A percentile compares a stretch with the other conserved stretches of the same genome.
phyloP scores from a whole-genome alignment of 2,797 vertebrate species.

The Clarias laeviceps region DNA sequence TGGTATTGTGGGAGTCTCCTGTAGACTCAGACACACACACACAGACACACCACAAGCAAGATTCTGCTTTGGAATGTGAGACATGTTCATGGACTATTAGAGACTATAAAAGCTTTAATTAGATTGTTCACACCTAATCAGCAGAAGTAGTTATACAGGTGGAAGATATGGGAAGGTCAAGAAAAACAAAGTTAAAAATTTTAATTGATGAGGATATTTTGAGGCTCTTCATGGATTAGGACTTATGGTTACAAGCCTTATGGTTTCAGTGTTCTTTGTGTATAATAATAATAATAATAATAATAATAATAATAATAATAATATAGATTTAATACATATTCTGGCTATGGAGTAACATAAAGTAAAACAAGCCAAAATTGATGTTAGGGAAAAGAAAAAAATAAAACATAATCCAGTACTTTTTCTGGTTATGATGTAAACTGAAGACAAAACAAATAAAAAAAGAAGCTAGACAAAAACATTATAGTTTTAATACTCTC shows the following conservation, averaged over 20 bases:
- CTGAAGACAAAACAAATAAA: neutral
- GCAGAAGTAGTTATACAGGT: neutral
- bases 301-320: no score
- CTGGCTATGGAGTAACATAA: no score
- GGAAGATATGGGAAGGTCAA: neutral
- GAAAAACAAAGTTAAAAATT: neutral
- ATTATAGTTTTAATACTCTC: neutral
- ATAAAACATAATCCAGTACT: neutral
- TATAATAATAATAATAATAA: no score
- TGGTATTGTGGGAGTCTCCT: neutral
- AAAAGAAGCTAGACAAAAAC: neutral
- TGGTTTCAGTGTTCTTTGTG: neutral
- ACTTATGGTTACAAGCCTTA: neutral
- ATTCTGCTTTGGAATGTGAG: constrained; percentile 7
- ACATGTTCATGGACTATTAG: constrained; percentile 37
- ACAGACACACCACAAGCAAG: neutral
- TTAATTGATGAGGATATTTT: neutral
- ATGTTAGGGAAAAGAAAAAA: neutral
- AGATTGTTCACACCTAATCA: neutral
- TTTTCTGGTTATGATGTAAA: no score
- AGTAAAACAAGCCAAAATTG: no score
- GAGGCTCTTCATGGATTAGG: neutral
- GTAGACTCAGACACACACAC: constrained; percentile 9
- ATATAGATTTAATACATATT: no score
- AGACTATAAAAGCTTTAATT: constrained; percentile 14